Percentiles rank a stretch among this genome's conserved stretches.
These are phyloP conservation scores for Chrysomallon squamiferum DNA, from an alignment of 1,140 invertebrate species.

Conservation along the genomic window DNA sequence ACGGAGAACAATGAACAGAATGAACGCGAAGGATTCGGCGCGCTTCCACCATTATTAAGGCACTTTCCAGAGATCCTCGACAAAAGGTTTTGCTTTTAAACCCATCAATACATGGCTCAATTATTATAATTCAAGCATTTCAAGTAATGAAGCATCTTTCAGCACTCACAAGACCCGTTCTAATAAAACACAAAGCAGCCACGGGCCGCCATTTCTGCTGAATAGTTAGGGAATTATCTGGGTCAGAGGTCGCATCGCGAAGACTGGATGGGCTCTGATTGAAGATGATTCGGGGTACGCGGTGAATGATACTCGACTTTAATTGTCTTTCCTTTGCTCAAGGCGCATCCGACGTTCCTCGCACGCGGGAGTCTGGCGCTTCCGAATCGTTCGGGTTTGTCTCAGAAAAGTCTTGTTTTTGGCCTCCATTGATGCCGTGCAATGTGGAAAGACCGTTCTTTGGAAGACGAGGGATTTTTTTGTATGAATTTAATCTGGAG, in stretches of 20 bases:
- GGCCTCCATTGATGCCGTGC: not conserved
- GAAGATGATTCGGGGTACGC: not conserved
- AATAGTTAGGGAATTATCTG: not conserved
- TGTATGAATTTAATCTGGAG: conserved; percentile 4
- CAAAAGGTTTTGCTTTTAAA: conserved; percentile 6
- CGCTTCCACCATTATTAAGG: conserved; percentile 3
- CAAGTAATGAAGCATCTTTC: conserved; percentile 7
- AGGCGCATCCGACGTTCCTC: no score
- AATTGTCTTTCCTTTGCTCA: no score
- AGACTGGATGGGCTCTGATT: not conserved
- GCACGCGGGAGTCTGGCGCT: no score
- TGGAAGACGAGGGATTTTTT: not conserved
- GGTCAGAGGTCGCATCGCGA: not conserved
- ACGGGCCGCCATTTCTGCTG: not conserved
- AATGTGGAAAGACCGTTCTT: not conserved
- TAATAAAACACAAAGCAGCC: not conserved
- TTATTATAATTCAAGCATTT: conserved; percentile 8
- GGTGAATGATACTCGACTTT: no score
- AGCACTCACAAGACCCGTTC: not conserved
- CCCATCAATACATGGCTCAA: conserved; percentile 8
- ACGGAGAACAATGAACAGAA: not conserved
- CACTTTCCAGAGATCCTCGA: conserved; percentile 1
- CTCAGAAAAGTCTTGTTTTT: not conserved
- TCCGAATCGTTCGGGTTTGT: no score
- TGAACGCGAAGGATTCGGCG: not conserved